phyloP scores from a whole-genome alignment of 2,888 invertebrate species.

The Stenoptilia bipunctidactyla region DNA sequence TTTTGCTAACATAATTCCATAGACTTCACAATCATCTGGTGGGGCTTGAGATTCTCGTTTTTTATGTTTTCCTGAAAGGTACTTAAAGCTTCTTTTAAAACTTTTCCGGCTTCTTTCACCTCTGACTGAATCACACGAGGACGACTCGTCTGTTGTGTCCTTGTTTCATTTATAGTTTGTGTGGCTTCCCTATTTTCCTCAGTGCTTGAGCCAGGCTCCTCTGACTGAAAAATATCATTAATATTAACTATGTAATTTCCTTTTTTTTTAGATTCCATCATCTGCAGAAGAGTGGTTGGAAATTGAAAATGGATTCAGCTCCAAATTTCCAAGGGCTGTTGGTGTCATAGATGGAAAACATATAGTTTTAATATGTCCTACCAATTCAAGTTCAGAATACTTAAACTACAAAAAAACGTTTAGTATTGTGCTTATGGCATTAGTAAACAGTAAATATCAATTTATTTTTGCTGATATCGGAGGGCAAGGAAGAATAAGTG shows the following conservation, averaged over 20 bases:
- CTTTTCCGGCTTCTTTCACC: conserved; percentile 2
- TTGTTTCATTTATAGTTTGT: not conserved
- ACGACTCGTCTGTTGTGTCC: conserved; percentile 1
- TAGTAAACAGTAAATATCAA: conserved; percentile 24
- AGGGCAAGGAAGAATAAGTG: conserved; percentile 12
- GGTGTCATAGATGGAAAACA: conserved; percentile 24
- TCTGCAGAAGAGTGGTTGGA: conserved; percentile 5
- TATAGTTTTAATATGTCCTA: conserved; percentile 19
- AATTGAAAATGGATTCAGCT: conserved; percentile 7
- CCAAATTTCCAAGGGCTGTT: conserved; percentile 11
- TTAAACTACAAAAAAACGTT: conserved; percentile 21
- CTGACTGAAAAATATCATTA: not conserved
- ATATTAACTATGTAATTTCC: not conserved
- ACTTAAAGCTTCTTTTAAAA: not conserved
- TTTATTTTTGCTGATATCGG: conserved; percentile 19
- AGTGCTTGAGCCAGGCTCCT: not conserved
- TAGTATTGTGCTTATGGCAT: conserved; percentile 21
- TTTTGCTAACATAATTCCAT: conserved; percentile 7
- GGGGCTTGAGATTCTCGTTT: conserved; percentile 9
- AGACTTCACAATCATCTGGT: conserved; percentile 14
- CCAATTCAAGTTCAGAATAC: conserved; percentile 12
- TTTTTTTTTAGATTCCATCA: conserved; percentile 6
- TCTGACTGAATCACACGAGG: conserved; percentile 6
- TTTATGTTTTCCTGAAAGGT: conserved; percentile 12
- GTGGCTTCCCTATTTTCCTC: not conserved